Base-by-base conservation (phyloP, 2,113 vertebrate species). In the Spea multiplicata region DNA sequence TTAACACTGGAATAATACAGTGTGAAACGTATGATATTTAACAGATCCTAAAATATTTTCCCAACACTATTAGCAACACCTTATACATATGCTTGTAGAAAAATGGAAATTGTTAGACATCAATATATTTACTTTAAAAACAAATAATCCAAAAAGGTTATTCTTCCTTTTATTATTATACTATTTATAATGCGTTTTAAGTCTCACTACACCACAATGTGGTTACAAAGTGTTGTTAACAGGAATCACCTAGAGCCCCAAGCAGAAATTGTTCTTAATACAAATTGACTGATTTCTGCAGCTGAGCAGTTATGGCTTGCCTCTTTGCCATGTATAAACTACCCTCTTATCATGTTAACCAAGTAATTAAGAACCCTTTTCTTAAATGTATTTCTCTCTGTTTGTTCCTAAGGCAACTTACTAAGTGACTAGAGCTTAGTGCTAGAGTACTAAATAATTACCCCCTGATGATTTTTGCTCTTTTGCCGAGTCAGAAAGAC, bases 381-480 rank as follows among this genome's bases (percentile, higher is more conserved):
- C 53, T 73, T 79, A 16, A 74, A 80, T 74, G 65, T 74, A 74
- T 74, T 79, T 80, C 62, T 57, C 71, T 74, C 17, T 8, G 71
- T 80, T 80, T 62, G 71, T 80, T 80, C 78, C 78, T 80, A 80
- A 80, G 78, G 78, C 78, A 80, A 80, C 78, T 74, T 80, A 68
- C 78, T 80, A 80, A 80, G 78, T 80, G 78, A 80, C 71, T 80
- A 80, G 64, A 80, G 78, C 78, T 80, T 74, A 80, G 78, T 66
- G 78, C 71, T 68, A 80, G 78, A 80, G 78, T 68, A 80, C 78
- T 80, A 80, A 80, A 80, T 80, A 80, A 80, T 80, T 80, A 80
- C 78, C 78, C 78, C 78, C 78, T 80, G 65, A 74, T 80, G 78
- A 73, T 80, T 80, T 80, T 80, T 80, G 78, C 78, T 80, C 78